These are phyloP conservation scores for Vannuccia rotundouncinata DNA, from an alignment of 2,888 invertebrate genomes.

Conservation along the genomic window DNA sequence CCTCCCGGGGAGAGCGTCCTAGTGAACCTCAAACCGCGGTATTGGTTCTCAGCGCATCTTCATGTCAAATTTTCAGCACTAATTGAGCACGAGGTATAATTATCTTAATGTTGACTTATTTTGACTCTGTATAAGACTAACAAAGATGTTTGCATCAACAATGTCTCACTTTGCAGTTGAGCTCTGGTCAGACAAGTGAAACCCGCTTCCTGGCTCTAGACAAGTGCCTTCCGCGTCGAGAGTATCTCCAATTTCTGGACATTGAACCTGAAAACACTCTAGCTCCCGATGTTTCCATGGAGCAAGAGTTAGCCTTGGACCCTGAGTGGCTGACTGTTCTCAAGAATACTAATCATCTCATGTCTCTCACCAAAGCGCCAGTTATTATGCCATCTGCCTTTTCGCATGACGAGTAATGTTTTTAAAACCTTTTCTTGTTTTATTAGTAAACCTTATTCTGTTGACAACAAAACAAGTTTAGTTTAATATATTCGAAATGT, in stretches of 20 bases:
- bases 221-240: conserved; percentile 81
- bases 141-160: no score
- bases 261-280: conserved; percentile 35
- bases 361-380: conserved; percentile 66
- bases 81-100: conserved; percentile 65
- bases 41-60: conserved; percentile 90
- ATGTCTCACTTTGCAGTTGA: no score
- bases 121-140: no score
- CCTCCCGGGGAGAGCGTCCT: conserved; percentile 75
- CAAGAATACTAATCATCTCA: conserved; percentile 76
- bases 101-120: no score
- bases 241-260: conserved; percentile 72
- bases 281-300: neutral
- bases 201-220: conserved; percentile 77
- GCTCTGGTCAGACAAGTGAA: no score
- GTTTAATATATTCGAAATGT: no score
- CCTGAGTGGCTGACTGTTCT: conserved; percentile 88
- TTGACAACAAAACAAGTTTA: no score
- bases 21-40: conserved; percentile 70
- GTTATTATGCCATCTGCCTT: conserved; percentile 76
- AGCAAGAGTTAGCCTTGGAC: conserved; percentile 60
- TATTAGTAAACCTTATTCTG: no score
- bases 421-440: no score
- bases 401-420: neutral
- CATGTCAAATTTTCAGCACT: conserved; percentile 89